Base-by-base conservation (phyloP, 2,888 invertebrate species). In the Polydrusus tereticollis region DNA sequence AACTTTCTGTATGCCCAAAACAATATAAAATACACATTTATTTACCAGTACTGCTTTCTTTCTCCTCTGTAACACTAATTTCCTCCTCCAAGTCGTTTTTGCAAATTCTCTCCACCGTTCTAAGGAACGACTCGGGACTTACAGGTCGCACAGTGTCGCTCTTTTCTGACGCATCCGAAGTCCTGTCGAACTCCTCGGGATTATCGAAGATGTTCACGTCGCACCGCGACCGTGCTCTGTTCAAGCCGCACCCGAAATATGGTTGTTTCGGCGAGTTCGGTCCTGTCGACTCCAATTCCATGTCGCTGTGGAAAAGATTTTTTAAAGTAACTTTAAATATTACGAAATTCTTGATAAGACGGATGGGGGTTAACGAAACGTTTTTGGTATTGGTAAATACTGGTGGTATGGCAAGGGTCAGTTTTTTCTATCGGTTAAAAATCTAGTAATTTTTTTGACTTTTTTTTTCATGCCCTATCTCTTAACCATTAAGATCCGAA, bases 171-270 rank as follows among this genome's bases (percentile, higher is more conserved):
- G 18, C 8, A 7, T 57, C 43, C 2, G 47, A 45, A 7, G 14
- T 12, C 8, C 21, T 23, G 14, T 69, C 63, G 29, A 63, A 69
- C 4, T 33, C 45, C 29, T 69, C 69, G 5, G 69, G 63, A 36
- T 69, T 57, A 21, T 69, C 69, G 23, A 69, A 69, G 23, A 69
- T 69, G 55, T 63, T 69, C 14, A 57, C 12, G 20, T 45, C 45
- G 20, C 45, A 29, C 7, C 26, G 1, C 2, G 29, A 2, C 4
- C 26, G 26, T 12, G 0, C 26, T 0, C 14, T 20, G n/a, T 65
- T 23, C 1, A 29, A 14, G 10, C 16, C 7, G 2, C 8, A 2
- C 7, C 14, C 14, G n/a, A 18, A 29, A 3, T 29, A 29, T 6
- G 29, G 16, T n/a, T 7, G 7, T 16, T 8, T 29, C 8, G 29